These are phyloP conservation scores for Rhinella marina DNA, from an alignment of 2,797 vertebrate species.

Conservation along the genomic window DNA sequence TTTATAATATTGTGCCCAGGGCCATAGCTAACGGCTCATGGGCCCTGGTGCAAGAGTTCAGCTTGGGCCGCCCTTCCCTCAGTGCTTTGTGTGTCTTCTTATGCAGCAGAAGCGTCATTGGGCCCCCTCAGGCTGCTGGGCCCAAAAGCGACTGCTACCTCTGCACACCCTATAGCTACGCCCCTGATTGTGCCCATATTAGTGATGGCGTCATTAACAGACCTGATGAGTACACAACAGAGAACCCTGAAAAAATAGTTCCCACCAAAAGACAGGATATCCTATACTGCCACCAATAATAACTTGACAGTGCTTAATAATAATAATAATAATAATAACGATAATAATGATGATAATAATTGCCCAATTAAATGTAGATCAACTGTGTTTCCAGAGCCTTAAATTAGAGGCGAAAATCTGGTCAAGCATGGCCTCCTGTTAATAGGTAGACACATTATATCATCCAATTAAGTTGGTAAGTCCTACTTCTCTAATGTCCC, in stretches of 20 bases:
- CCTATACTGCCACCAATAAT: background rate
- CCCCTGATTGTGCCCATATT: too few relatives aligned
- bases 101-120: too few relatives aligned
- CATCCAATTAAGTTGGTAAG: background rate
- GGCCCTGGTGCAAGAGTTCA: too few relatives aligned
- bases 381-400: background rate
- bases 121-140: too few relatives aligned
- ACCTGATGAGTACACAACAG: background rate
- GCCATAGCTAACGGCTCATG: too few relatives aligned
- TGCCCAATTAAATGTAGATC: background rate
- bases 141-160: too few relatives aligned
- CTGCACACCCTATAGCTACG: too few relatives aligned
- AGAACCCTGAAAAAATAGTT: background rate
- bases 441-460: background rate
- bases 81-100: too few relatives aligned
- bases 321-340: too few relatives aligned
- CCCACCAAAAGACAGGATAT: background rate
- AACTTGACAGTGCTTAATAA: background rate
- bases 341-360: background rate
- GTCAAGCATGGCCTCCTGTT: constrained; percentile 2
- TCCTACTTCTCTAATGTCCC: background rate
- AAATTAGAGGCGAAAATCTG: background rate
- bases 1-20: too few relatives aligned
- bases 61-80: too few relatives aligned
- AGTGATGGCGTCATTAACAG: background rate